These are phyloP conservation scores for Falco biarmicus DNA, from an alignment of 2,797 vertebrate species.

Conservation along the genomic window DNA sequence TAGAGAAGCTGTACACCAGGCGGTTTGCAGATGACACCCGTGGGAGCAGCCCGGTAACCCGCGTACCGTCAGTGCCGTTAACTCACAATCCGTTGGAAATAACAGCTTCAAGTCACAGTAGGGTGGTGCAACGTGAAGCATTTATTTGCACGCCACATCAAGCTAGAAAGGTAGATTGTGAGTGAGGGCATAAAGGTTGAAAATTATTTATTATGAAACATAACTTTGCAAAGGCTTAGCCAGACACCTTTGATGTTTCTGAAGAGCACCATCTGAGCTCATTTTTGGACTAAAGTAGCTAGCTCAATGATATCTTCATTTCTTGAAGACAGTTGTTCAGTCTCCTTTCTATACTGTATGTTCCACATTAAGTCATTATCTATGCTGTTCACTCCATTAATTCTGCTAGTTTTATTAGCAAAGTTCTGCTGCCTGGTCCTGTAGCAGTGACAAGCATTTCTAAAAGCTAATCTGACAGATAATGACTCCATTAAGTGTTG, in stretches of 20 bases:
- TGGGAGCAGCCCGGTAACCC: not conserved
- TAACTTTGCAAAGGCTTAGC: slow-evolving; percentile 13
- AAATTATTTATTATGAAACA: not conserved
- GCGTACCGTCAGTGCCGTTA: not conserved
- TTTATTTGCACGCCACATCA: not conserved
- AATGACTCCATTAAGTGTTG: slow-evolving; percentile 95
- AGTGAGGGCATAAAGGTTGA: not conserved
- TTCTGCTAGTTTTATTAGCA: slow-evolving; percentile 93
- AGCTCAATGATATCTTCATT: slow-evolving; percentile 89
- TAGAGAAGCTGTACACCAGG: accelerated
- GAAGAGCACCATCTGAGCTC: slow-evolving; percentile 42
- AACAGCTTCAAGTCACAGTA: not conserved
- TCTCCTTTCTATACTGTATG: slow-evolving; percentile 88
- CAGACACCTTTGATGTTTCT: not conserved
- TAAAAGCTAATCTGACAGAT: slow-evolving; percentile 95
- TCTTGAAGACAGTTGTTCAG: slow-evolving; percentile 84
- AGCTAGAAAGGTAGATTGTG: not conserved
- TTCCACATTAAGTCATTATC: slow-evolving; percentile 98
- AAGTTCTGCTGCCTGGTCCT: slow-evolving; percentile 83
- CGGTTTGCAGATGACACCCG: not conserved
- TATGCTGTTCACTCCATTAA: slow-evolving; percentile 94
- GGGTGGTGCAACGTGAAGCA: not conserved
- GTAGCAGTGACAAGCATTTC: slow-evolving; percentile 89
- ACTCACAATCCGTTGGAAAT: not conserved
- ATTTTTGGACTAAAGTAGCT: slow-evolving; percentile 77